Evolutionary conservation across 2,113 vertebrate species (phyloP), one percentile per base, ranked within the genome.

Genomic region (Eonycteris spelaea): DNA sequence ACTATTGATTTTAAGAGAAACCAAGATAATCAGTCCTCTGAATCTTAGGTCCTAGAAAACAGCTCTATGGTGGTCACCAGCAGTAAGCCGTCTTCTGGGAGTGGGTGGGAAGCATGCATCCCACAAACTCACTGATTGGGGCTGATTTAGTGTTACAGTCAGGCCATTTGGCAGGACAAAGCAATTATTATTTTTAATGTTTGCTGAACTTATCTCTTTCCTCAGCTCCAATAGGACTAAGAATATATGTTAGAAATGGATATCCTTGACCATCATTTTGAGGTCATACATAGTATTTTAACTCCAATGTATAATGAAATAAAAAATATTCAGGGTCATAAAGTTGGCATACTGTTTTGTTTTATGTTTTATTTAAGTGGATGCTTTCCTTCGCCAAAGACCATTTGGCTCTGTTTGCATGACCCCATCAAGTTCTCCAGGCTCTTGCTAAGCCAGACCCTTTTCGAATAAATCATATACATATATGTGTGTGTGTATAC

Each of bases 311-410:
- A 55, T 53, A 92, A 53, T 19, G 43, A 87, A 95, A 86, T 63
- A 86, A 91, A 63, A 93, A 82, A 65, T 59, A 68, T 7, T 87
- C 86, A 82, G n/a, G 65, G 43, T 78, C 53, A 83, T 68, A 51
- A 63, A 71, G 35, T 91, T 89, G 67, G 48, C 35, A 57, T 59
- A 57, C 14, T 94, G 18, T 40, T 93, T 89, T 68, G 30, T 57
- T 91, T 89, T 68, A 86, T 78, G 79, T 87, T 73, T 70, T 63
- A 95, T 75, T 93, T 93, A 95, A 96, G 59, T 65, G 43, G 57
- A 65, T 93, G 38, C 67, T 96, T 95, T 94, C 70, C 40, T 96
- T 82, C 86, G 82, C 74, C 93, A 88, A 82, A 78, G 73, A 93
- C 14, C 45, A 40, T 91, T 90, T 88, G 83, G 78, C 73, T 77